Conservation (phyloP, 2,888 invertebrate species). For the Shargacucullia verbasci region DNA sequence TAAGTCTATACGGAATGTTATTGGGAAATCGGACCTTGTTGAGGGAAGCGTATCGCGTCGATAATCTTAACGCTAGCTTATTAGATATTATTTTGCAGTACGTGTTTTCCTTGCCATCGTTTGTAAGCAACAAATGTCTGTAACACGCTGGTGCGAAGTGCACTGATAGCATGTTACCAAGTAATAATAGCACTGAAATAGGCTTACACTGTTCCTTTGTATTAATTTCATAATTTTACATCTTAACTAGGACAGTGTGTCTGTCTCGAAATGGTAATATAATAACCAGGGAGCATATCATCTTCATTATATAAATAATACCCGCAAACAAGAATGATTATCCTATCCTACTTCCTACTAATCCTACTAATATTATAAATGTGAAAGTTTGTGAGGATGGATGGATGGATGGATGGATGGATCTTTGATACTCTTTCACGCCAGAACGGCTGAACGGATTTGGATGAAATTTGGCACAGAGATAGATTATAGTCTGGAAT, state of each 20-base stretch:
- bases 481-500: too few relatives aligned
- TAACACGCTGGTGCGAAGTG: conserved; percentile 45
- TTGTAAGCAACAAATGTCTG: conserved; percentile 45
- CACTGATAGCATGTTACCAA: conserved; percentile 35
- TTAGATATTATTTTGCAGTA: conserved; percentile 75
- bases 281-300: too few relatives aligned
- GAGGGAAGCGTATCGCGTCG: conserved; percentile 70
- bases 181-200: conserved; percentile 42
- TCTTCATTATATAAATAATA: too few relatives aligned
- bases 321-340: too few relatives aligned
- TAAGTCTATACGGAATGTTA: conserved; percentile 49
- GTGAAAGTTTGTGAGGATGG: too few relatives aligned
- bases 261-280: too few relatives aligned
- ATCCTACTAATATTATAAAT: too few relatives aligned
- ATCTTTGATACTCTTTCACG: too few relatives aligned
- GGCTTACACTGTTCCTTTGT: conserved; percentile 17
- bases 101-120: conserved; percentile 70
- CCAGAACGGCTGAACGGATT: too few relatives aligned
- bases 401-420: too few relatives aligned
- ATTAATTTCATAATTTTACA: conserved; percentile 15
- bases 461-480: too few relatives aligned
- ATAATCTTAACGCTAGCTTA: conserved; percentile 74
- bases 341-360: too few relatives aligned
- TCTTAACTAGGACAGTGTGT: neutral
- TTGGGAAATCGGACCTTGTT: conserved; percentile 67